Base-by-base conservation (phyloP, 2,888 invertebrate species). In the Ectobius pallidus region DNA sequence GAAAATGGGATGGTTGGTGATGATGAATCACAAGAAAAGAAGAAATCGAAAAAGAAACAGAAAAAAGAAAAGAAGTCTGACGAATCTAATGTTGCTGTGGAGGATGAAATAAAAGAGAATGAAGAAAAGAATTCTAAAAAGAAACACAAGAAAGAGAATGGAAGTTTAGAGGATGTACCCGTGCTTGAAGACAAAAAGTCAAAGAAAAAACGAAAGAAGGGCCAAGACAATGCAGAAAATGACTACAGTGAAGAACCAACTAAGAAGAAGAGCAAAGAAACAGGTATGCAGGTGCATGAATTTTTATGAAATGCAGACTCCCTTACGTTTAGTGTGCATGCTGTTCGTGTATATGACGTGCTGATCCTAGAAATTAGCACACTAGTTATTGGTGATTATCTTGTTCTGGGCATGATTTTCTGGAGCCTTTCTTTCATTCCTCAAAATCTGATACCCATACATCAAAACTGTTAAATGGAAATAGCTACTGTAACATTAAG, bases 151-250 rank as follows among this genome's bases (percentile, higher is more conserved):
- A n/a, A 65, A 20, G 18, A n/a, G 34, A 9, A n/a, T 27, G 9
- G 18, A 34, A 32, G 18, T 65, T 18, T 11, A 65, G n/a, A n/a
- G n/a, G n/a, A n/a, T n/a, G n/a, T n/a, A n/a, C n/a, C n/a, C n/a
- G n/a, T n/a, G n/a, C n/a, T n/a, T n/a, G n/a, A 65, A 65, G 20
- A 27, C n/a, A 16, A 39, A 34, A 65, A 65, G 11, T 9, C 27
- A 65, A 44, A 49, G 18, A 68, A 68, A 16, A 32, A 30, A 46
- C 46, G 49, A 25, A 49, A 68, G n/a, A 30, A 16, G 22, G 55
- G 52, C 6, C 32, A 69, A 11, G 49, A 49, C 16, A 27, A 7
- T 30, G n/a, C 27, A 32, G 39, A 20, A 62, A 42, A 52, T 22
- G 3, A 25, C 9, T 52, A 25, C 14, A 11, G 22, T 25, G 58